Conservation (phyloP, 2,888 invertebrate genomes). For the Acanthopleura granulata region DNA sequence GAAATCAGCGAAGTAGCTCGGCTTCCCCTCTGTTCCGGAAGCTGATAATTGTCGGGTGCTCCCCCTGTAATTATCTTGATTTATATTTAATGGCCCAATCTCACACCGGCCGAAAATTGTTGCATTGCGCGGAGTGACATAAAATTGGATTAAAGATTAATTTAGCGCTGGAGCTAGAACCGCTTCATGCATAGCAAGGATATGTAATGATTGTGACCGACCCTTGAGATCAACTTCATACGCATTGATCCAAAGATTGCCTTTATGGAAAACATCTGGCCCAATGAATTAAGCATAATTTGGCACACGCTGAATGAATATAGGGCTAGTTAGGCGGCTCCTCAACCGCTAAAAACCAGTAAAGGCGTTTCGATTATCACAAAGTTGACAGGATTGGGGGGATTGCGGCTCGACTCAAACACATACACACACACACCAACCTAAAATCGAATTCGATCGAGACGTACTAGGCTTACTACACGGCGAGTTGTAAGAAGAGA, state of each 20-base stretch:
- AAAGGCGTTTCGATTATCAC: too few species aligned
- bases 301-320: not conserved
- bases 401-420: too few species aligned
- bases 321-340: not conserved
- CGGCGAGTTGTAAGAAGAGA: too few species aligned
- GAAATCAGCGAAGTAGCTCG: not conserved
- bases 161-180: not conserved
- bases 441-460: not conserved
- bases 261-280: slow-evolving; percentile 7
- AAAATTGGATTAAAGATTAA: not conserved
- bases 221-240: not conserved
- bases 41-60: not conserved
- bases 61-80: slow-evolving; percentile 6
- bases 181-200: not conserved
- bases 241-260: not conserved
- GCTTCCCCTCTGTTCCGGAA: not conserved
- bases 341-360: not conserved
- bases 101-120: not conserved
- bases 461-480: too few species aligned
- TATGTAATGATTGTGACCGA: not conserved
- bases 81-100: not conserved
- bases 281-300: not conserved
- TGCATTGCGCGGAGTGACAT: not conserved
- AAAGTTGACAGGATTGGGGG: too few species aligned
- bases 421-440: too few species aligned